Percentiles rank a stretch among this genome's conserved stretches.
Evolutionary conservation across 2,888 invertebrate genomes (phyloP).

Genomic region (Troides oblongomaculatus): DNA sequence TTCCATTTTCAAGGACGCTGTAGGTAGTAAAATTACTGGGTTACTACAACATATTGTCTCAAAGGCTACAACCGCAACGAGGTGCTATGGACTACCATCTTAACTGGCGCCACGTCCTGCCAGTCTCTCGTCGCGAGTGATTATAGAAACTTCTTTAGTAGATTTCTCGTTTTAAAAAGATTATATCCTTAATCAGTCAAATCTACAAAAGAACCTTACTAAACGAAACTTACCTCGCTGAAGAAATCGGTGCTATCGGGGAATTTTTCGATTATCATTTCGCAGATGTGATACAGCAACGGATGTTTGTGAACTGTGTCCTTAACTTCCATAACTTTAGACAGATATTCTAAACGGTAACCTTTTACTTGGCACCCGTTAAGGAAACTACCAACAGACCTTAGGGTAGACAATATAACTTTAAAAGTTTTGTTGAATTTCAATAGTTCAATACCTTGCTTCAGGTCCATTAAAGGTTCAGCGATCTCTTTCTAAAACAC

Average conservation of each 20-base stretch:
- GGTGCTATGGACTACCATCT: too few relatives aligned
- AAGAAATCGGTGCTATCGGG: slow-evolving; percentile 97
- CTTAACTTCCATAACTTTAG: slow-evolving; percentile 98
- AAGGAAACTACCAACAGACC: slow-evolving; percentile 97
- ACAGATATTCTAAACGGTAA: slow-evolving; percentile 97
- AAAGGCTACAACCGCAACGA: too few relatives aligned
- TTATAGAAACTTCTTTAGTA: too few relatives aligned
- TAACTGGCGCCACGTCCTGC: too few relatives aligned
- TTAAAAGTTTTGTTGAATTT: slow-evolving; percentile 96
- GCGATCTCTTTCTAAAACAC: slow-evolving; percentile 91
- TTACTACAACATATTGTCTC: too few relatives aligned
- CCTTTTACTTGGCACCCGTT: slow-evolving; percentile 96
- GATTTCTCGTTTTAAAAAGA: too few relatives aligned
- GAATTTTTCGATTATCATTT: slow-evolving; percentile 98
- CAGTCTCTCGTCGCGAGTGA: too few relatives aligned
- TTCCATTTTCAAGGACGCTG: too few relatives aligned
- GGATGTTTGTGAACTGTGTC: slow-evolving; percentile 99
- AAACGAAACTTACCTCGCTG: slow-evolving; percentile 87
- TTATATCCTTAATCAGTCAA: too few relatives aligned
- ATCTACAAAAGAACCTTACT: background rate
- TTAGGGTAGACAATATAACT: slow-evolving; percentile 94
- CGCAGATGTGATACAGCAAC: slow-evolving; percentile 96
- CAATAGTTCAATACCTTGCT: slow-evolving; percentile 96
- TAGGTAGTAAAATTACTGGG: too few relatives aligned
- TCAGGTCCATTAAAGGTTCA: slow-evolving; percentile 98